Percentiles rank a stretch among this genome's conserved stretches.
These are phyloP conservation scores for Ceryle rudis DNA, from an alignment of 2,797 vertebrate species.

Conservation along the genomic window DNA sequence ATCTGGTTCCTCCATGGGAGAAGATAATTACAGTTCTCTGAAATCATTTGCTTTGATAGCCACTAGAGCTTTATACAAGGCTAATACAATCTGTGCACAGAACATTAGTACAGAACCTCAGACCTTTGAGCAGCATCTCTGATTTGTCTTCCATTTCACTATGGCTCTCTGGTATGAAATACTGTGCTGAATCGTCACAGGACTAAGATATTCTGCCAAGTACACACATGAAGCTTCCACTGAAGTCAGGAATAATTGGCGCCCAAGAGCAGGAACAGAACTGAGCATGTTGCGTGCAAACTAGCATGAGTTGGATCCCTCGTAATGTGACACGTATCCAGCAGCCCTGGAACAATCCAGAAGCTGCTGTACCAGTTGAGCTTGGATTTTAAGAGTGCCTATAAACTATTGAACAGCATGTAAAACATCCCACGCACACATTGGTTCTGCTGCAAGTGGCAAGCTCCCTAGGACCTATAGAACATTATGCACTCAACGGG, in stretches of 20 bases:
- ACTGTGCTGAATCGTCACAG: neutral
- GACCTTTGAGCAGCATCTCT: neutral
- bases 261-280: constrained; percentile 14
- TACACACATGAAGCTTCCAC: constrained; percentile 28
- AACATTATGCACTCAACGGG: neutral
- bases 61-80: neutral
- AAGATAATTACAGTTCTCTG: neutral
- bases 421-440: constrained; percentile 2
- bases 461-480: constrained; percentile 23
- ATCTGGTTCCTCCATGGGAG: neutral
- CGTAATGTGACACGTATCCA: constrained; percentile 16
- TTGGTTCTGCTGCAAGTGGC: neutral
- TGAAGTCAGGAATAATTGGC: constrained; percentile 35
- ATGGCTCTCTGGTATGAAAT: neutral
- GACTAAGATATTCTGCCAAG: constrained; percentile 39
- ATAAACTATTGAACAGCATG: neutral
- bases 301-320: neutral
- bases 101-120: neutral
- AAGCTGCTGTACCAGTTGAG: constrained; percentile 1
- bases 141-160: neutral
- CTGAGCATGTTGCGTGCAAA: neutral
- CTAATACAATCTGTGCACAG: neutral
- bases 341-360: constrained; percentile 19
- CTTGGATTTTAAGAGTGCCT: neutral
- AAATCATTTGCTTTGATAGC: neutral